Conservation (phyloP, 2,888 invertebrate genomes). For the Torymus texanus region DNA sequence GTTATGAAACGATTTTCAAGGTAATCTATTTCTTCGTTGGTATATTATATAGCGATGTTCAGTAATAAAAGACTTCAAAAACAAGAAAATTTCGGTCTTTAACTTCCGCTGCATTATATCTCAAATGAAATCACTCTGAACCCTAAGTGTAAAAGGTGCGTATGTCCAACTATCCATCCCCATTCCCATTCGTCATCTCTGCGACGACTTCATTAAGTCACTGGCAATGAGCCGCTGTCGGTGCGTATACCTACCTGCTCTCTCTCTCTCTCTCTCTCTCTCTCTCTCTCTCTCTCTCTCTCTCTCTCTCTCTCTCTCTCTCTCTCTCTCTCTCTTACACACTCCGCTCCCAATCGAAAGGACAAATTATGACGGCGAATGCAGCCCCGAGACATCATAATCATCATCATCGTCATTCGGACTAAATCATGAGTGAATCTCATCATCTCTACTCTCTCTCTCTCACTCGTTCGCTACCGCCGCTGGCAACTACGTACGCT, state of each 20-base stretch:
- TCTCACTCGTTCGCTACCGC: background rate
- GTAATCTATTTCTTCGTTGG: too few species aligned
- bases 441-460: background rate
- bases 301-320: too few species aligned
- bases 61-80: too few species aligned
- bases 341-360: background rate
- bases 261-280: background rate
- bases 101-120: too few species aligned
- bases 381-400: constrained; percentile 36
- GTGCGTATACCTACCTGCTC: background rate
- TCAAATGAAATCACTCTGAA: too few species aligned
- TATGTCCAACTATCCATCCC: background rate
- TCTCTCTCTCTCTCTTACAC: background rate
- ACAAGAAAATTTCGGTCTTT: too few species aligned
- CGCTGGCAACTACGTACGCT: constrained; percentile 42
- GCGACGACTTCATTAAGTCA: constrained; percentile 31
- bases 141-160: background rate
- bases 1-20: too few species aligned
- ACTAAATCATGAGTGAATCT: constrained; percentile 41
- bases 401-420: constrained; percentile 9
- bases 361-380: constrained; percentile 47
- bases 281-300: background rate
- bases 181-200: constrained; percentile 3
- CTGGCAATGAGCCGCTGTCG: constrained; percentile 47
- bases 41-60: too few species aligned